Conservation (phyloP, 53 echinoderm and acorn worm species). For the Apostichopus leukothele region DNA sequence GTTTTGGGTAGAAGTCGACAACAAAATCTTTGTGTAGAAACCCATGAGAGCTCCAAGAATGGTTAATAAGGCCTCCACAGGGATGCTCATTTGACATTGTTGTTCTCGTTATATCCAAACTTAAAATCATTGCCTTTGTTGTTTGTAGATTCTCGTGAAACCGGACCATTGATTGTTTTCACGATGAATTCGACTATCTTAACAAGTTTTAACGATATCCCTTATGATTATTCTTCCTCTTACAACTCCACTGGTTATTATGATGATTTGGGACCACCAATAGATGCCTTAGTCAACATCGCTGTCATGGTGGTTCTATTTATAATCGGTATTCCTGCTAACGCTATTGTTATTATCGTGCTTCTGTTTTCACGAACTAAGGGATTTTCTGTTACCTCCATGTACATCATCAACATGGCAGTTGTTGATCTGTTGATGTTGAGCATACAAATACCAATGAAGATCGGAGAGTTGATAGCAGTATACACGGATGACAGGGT, state of each 20-base stretch:
- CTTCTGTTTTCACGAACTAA: constrained; percentile 63
- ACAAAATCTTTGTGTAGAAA: no score
- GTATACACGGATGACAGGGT: not conserved
- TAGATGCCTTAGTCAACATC: not conserved
- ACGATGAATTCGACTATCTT: not conserved
- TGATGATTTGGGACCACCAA: not conserved
- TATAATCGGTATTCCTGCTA: constrained; percentile 69
- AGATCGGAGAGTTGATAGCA: constrained; percentile 49
- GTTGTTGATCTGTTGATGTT: constrained; percentile 71
- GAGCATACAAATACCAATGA: constrained; percentile 56
- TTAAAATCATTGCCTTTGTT: no score
- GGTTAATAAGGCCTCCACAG: no score
- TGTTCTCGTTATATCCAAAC: no score
- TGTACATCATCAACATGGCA: constrained; percentile 78
- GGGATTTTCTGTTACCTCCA: constrained; percentile 65
- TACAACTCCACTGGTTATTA: not conserved
- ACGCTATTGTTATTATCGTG: constrained; percentile 75
- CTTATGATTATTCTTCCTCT: not conserved
- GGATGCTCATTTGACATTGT: no score
- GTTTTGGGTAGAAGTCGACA: no score
- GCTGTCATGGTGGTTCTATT: constrained; percentile 16
- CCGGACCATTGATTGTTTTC: not conserved
- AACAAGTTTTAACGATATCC: not conserved
- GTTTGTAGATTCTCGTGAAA: no score
- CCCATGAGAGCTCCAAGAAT: no score